These are phyloP conservation scores for Ophion costatus DNA, from an alignment of 2,888 invertebrate genomes.

Conservation along the genomic window DNA sequence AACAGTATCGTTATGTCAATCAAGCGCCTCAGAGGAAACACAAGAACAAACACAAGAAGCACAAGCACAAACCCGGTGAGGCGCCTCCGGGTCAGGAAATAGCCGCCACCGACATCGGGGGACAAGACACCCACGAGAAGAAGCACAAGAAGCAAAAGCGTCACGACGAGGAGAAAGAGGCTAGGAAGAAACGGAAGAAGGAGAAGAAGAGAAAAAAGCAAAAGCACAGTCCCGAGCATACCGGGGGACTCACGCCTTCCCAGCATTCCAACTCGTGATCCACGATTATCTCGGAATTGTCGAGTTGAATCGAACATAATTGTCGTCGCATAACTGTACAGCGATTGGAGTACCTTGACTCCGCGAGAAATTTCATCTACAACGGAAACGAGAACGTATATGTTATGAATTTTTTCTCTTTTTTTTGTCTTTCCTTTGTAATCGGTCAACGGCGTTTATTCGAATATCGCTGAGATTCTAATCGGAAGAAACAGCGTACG, in stretches of 20 bases:
- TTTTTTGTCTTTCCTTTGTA: slow-evolving; percentile 17
- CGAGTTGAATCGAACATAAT: slow-evolving; percentile 30
- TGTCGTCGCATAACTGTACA: slow-evolving; percentile 26
- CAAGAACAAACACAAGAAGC: slow-evolving; percentile 98
- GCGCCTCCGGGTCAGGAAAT: slow-evolving; percentile 90
- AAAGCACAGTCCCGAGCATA: slow-evolving; percentile 95
- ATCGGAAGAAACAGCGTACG: neutral
- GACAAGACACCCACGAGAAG: slow-evolving; percentile 94
- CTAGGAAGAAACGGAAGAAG: slow-evolving; percentile 95
- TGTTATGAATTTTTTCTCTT: neutral
- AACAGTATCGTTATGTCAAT: slow-evolving; percentile 97
- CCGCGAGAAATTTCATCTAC: slow-evolving; percentile 2
- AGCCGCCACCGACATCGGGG: slow-evolving; percentile 87
- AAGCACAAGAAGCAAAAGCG: slow-evolving; percentile 97
- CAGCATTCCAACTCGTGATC: slow-evolving; percentile 86
- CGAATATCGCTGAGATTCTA: slow-evolving; percentile 3
- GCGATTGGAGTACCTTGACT: slow-evolving; percentile 30
- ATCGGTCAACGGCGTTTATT: slow-evolving; percentile 4
- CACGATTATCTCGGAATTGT: slow-evolving; percentile 73
- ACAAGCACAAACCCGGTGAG: slow-evolving; percentile 95
- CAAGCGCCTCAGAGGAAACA: slow-evolving; percentile 96
- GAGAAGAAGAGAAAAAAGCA: slow-evolving; percentile 98
- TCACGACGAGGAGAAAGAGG: slow-evolving; percentile 96
- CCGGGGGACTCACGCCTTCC: slow-evolving; percentile 87
- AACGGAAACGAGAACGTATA: neutral